Conservation (phyloP, 2,113 vertebrate species). For the Hydropotes inermis region DNA sequence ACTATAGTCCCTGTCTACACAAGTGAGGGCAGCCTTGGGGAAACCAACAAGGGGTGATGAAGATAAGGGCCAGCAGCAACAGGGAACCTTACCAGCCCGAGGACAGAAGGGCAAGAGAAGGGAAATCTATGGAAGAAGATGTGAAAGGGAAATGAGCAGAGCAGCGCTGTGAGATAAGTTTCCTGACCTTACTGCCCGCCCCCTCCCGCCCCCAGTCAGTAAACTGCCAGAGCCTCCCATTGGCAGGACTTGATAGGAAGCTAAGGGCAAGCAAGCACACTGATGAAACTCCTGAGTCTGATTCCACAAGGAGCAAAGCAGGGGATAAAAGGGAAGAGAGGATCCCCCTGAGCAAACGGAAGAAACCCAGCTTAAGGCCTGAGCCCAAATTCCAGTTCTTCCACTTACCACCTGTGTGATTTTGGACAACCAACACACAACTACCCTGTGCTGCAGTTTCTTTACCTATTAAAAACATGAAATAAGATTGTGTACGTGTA, state of each 20-base stretch:
- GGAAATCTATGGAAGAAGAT: not conserved
- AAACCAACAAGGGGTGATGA: not conserved
- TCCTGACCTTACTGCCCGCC: not conserved
- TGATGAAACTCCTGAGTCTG: not conserved
- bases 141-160: not conserved
- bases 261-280: rapidly evolving
- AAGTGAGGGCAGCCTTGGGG: not conserved
- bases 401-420: not conserved
- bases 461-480: not conserved
- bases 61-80: not conserved
- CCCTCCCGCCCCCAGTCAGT: not conserved
- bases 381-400: not conserved
- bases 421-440: not conserved
- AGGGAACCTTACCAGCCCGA: too few species aligned
- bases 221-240: not conserved
- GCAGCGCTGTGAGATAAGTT: rapidly evolving
- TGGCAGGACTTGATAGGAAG: not conserved
- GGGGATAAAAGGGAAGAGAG: not conserved
- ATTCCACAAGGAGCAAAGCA: not conserved
- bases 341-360: not conserved
- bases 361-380: not conserved
- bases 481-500: not conserved
- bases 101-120: not conserved
- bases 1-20: rapidly evolving
- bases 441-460: not conserved